Conservation (phyloP, 2,797 vertebrate genomes). For the Parotocinclus haroldoi region DNA sequence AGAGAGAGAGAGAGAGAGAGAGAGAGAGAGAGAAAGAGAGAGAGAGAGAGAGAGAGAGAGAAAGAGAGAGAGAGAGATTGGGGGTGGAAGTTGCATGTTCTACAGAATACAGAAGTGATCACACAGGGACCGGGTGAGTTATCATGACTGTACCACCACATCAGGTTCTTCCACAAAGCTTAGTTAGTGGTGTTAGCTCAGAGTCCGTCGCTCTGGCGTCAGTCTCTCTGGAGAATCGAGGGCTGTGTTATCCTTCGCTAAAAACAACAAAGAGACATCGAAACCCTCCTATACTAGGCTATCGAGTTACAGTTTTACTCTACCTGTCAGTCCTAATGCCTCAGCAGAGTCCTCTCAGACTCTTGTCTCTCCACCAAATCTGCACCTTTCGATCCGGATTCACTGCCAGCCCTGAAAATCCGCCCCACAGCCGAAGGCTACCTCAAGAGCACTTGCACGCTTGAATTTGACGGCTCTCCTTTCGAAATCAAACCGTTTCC, state of each 20-base stretch:
- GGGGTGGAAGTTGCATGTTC: constrained; percentile 14
- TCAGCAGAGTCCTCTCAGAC: constrained; percentile 25
- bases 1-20: not conserved
- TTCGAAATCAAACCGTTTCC: constrained; percentile 66
- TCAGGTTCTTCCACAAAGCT: constrained; percentile 11
- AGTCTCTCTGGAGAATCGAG: constrained; percentile 14
- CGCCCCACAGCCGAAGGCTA: constrained; percentile 4
- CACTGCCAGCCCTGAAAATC: not conserved
- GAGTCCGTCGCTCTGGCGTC: constrained; percentile 16
- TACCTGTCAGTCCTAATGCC: constrained; percentile 16
- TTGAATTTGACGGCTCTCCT: not conserved
- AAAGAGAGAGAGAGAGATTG: not conserved
- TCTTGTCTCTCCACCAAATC: not conserved
- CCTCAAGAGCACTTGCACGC: constrained; percentile 6
- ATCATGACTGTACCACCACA: constrained; percentile 9
- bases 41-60: constrained; percentile 2
- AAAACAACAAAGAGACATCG: constrained; percentile 7
- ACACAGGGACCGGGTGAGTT: constrained; percentile 6
- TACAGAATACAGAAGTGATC: constrained; percentile 30
- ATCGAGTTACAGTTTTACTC: constrained; percentile 12
- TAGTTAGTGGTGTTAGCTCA: constrained; percentile 1
- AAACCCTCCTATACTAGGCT: constrained; percentile 20
- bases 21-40: not conserved
- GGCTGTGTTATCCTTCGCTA: constrained; percentile 4
- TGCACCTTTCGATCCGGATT: not conserved